A percentile compares a stretch with the other conserved stretches of the same genome.
These are phyloP conservation scores for Osmerus mordax DNA, from an alignment of 2,113 vertebrate genomes.

Conservation along the genomic window DNA sequence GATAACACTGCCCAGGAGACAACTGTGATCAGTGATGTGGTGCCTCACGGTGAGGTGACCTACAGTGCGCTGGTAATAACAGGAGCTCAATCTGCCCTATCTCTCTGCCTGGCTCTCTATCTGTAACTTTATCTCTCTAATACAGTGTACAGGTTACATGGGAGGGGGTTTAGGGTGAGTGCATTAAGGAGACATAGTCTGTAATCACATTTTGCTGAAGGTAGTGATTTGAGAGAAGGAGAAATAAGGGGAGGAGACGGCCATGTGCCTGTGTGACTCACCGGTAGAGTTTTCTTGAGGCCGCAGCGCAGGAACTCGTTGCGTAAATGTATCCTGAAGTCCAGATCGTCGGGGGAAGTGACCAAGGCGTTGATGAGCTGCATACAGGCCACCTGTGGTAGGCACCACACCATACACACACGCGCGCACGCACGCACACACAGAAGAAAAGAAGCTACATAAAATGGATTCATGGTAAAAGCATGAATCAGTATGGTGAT, in stretches of 20 bases:
- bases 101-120: too few relatives aligned
- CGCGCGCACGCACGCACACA: conserved; percentile 9
- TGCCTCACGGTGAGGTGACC: neutral
- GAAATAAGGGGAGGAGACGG: too few relatives aligned
- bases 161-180: neutral
- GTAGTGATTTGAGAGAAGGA: too few relatives aligned
- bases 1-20: conserved; percentile 47
- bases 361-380: conserved; percentile 97
- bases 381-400: conserved; percentile 90
- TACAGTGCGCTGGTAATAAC: conserved; percentile 8
- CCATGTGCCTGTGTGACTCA: conserved; percentile 68
- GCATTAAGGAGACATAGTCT: neutral
- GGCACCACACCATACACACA: conserved; percentile 28
- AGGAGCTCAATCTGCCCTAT: neutral
- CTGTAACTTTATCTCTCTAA: too few relatives aligned
- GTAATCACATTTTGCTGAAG: neutral
- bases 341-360: conserved; percentile 92
- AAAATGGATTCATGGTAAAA: neutral
- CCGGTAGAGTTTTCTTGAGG: conserved; percentile 88
- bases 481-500: neutral
- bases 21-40: conserved; percentile 31
- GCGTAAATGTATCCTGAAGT: conserved; percentile 97
- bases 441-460: neutral
- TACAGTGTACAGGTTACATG: too few relatives aligned
- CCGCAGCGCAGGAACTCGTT: conserved; percentile 96